Evolutionary conservation across 2,888 invertebrate species (phyloP).

Genomic region (Ormia ochracea): DNA sequence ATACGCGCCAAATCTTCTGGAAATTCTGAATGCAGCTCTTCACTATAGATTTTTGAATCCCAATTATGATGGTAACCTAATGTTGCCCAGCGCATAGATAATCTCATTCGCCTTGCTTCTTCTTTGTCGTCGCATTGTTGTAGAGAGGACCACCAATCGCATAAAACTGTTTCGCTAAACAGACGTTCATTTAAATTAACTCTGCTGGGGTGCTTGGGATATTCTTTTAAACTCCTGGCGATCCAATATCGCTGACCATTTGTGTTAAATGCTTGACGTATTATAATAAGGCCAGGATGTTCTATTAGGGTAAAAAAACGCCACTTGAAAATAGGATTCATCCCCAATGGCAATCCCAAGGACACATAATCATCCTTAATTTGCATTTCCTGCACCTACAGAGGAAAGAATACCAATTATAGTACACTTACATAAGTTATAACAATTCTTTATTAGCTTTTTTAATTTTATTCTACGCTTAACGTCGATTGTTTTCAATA

Average conservation of each 20-base stretch:
- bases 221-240: conserved; percentile 85
- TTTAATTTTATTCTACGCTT: too few relatives aligned
- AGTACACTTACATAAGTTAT: conserved; percentile 15
- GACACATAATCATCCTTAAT: conserved; percentile 42
- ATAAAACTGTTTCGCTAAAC: conserved; percentile 65
- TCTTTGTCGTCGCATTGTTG: conserved; percentile 67
- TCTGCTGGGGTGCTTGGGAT: conserved; percentile 82
- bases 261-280: conserved; percentile 88
- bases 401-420: background rate
- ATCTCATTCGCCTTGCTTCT: conserved; percentile 70
- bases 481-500: too few relatives aligned
- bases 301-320: conserved; percentile 80
- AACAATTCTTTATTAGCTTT: too few relatives aligned
- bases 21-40: conserved; percentile 82
- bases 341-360: conserved; percentile 64
- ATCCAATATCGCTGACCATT: conserved; percentile 91
- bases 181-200: conserved; percentile 71
- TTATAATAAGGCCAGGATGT: conserved; percentile 86
- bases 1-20: conserved; percentile 85
- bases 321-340: conserved; percentile 79
- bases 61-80: conserved; percentile 99
- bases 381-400: conserved; percentile 52
- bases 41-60: conserved; percentile 93
- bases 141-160: conserved; percentile 82
- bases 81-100: conserved; percentile 91